These are phyloP conservation scores for Equus quagga DNA, from an alignment of 2,113 vertebrate species.

Conservation along the genomic window DNA sequence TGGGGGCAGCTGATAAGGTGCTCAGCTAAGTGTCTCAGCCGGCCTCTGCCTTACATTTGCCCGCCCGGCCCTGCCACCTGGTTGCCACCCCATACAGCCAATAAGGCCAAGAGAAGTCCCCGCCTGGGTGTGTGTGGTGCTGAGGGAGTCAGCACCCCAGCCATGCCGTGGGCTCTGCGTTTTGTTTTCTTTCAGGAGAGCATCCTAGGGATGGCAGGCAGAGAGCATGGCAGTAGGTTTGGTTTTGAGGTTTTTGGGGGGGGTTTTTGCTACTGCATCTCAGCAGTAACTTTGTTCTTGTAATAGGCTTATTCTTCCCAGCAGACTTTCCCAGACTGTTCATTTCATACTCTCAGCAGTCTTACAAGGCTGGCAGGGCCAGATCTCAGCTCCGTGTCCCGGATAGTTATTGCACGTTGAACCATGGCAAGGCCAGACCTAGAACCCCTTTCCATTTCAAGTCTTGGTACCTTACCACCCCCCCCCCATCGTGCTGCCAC, in stretches of 20 bases:
- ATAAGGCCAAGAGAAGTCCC: neutral
- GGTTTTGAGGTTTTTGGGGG: neutral
- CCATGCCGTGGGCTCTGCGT: neutral
- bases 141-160: too few species aligned
- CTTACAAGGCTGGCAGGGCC: neutral
- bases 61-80: neutral
- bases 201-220: neutral
- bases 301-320: neutral
- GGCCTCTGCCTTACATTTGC: neutral
- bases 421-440: neutral
- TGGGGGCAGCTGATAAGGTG: neutral
- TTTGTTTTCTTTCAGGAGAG: neutral
- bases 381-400: neutral
- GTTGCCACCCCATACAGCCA: neutral
- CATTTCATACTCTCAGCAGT: neutral
- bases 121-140: neutral
- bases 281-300: neutral
- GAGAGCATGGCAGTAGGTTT: neutral
- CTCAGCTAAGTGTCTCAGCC: neutral
- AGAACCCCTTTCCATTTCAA: neutral
- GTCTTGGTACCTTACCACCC: neutral
- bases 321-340: accelerated
- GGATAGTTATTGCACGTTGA: neutral
- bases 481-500: accelerated
- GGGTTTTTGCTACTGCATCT: neutral